Conservation (phyloP, 2,113 vertebrate species). For the Erythrocercus mccallii region DNA sequence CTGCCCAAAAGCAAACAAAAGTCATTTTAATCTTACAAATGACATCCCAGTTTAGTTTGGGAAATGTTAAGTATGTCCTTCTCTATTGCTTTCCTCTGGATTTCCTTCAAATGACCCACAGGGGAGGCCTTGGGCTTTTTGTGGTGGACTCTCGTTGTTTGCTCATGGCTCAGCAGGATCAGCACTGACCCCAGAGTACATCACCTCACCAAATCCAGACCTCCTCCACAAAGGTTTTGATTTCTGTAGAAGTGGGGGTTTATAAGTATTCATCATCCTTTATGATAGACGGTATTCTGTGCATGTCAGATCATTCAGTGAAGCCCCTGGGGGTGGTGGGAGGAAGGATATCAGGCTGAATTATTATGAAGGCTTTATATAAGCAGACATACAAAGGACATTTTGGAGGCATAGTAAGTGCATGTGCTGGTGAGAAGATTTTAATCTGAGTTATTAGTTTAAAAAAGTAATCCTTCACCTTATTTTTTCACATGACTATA, state of each 20-base stretch:
- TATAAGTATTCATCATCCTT: background rate
- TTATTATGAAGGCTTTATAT: background rate
- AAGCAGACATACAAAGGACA: background rate
- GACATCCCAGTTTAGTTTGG: background rate
- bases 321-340: fast-evolving
- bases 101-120: background rate
- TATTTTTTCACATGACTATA: background rate
- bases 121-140: background rate
- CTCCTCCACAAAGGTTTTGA: background rate
- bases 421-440: background rate
- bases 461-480: background rate
- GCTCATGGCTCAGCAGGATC: background rate
- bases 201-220: background rate
- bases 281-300: background rate
- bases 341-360: background rate
- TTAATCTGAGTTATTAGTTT: background rate
- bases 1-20: background rate
- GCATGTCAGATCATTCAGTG: background rate
- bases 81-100: background rate
- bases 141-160: background rate
- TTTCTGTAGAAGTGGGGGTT: background rate
- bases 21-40: background rate
- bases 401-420: background rate
- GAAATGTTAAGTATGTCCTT: background rate
- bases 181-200: background rate